phyloP scores from a whole-genome alignment of 2,888 invertebrate genomes.

The Plebejus anna region DNA sequence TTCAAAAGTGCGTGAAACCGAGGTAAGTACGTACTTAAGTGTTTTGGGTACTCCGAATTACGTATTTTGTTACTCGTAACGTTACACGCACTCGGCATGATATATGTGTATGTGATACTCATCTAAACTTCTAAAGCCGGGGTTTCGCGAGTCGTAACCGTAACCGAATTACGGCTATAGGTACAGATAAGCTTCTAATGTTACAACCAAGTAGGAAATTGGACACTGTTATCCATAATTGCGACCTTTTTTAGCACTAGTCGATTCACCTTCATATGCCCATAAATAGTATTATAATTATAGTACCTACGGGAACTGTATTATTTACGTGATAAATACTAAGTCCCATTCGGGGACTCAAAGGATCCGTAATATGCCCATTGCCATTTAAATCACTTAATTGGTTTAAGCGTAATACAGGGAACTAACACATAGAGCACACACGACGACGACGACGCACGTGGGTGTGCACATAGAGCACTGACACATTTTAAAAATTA shows the following conservation, averaged over 20 bases:
- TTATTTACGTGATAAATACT: no score
- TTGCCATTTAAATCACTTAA: no score
- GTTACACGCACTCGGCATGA: slow-evolving; percentile 6
- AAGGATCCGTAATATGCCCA: no score
- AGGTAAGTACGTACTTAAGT: slow-evolving; percentile 13
- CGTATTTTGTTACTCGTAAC: slow-evolving; percentile 15
- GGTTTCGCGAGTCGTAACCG: neutral
- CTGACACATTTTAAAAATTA: neutral
- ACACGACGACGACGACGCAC: no score
- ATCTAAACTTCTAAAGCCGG: neutral
- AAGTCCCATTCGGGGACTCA: no score
- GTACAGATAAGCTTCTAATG: neutral
- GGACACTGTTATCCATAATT: neutral
- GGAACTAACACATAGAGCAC: no score
- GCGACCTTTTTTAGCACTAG: neutral
- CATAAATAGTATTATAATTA: no score
- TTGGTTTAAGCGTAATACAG: no score
- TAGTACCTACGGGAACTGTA: no score
- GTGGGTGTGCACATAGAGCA: no score
- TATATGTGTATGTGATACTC: slow-evolving; percentile 18
- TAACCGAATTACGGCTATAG: slow-evolving; percentile 8
- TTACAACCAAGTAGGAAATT: neutral
- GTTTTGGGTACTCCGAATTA: neutral
- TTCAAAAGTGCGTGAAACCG: slow-evolving; percentile 10
- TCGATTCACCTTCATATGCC: no score